Evolutionary conservation across 2,797 vertebrate species (phyloP), one percentile per base, ranked within the genome.

Genomic region (Catamblyrhynchus diadema): DNA sequence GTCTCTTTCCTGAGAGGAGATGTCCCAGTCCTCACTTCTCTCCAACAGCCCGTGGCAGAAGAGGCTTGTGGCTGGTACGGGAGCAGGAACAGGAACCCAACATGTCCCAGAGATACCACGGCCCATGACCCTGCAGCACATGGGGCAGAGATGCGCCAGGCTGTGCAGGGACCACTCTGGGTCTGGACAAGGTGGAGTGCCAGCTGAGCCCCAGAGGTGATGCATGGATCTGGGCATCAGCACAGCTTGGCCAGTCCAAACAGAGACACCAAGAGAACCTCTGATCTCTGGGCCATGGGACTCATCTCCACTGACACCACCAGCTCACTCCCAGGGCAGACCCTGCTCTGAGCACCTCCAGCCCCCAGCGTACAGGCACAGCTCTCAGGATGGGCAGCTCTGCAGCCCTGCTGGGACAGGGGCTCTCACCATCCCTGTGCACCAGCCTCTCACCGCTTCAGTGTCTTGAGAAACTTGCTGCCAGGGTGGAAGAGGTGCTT

Each of bases 381-480:
- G 16, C 23, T 14, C 42, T 30, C 9, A 15, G 51, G n/a, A 30
- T 0, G 25, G 54, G 20, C 60, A 75, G 70, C 48, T 57, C 71
- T 42, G 6, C 0, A 1, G 33, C 47, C 51, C 69, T 1, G 2
- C 33, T 7, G 19, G 54, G 23, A 33, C 37, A 37, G 0, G 5
- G 21, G 28, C 27, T 69, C 53, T 48, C 60, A 47, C 37, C 28
- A 30, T 18, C 42, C n/a, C 32, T 0, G 0, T 2, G 3, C 57
- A n/a, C 6, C 51, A 67, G 64, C 51, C 27, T 39, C 93, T 90
- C 96, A 99, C 99, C 99, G 98, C 97, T 99, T 99, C 93, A 99
- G 97, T 1, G 96, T 98, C 97, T 99, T 99, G 69, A 99, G 98
- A 88, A 99, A 99, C 97, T 99, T 99, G 98, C 98, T 99, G 97